phyloP scores from a whole-genome alignment of 2,113 vertebrate genomes.

The Pelecanus crispus region DNA sequence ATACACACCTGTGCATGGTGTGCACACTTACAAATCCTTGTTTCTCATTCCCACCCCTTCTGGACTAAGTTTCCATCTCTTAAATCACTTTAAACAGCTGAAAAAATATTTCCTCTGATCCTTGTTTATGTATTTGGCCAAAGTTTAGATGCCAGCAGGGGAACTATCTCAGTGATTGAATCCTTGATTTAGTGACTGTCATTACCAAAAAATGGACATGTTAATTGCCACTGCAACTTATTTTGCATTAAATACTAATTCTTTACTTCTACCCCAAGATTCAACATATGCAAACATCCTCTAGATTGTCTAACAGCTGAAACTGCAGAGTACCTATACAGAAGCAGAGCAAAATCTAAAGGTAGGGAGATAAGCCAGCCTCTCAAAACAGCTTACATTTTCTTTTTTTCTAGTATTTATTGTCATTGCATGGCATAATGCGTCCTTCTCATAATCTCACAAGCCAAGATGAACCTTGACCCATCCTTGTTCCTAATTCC shows the following conservation, averaged over 20 bases:
- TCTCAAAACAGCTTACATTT: neutral
- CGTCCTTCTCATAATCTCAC: neutral
- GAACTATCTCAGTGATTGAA: neutral
- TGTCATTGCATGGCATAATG: neutral
- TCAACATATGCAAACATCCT: neutral
- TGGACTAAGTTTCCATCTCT: neutral
- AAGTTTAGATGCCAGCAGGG: neutral
- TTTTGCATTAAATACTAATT: neutral
- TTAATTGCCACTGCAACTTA: neutral
- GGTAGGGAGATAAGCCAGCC: neutral
- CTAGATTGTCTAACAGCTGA: neutral
- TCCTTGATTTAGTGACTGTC: neutral
- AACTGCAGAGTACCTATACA: neutral
- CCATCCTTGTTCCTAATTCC: neutral
- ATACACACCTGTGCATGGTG: neutral
- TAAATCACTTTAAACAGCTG: neutral
- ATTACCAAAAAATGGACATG: neutral
- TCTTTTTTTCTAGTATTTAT: neutral
- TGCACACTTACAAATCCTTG: neutral
- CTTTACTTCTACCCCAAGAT: neutral
- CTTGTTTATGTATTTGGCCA: neutral
- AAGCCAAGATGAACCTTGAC: neutral
- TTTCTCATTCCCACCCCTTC: neutral
- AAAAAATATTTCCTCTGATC: neutral
- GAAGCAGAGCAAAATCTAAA: neutral